Evolutionary conservation across 2,888 invertebrate species (phyloP), one percentile per base, ranked within the genome.

Genomic region (Conus canariensis): DNA sequence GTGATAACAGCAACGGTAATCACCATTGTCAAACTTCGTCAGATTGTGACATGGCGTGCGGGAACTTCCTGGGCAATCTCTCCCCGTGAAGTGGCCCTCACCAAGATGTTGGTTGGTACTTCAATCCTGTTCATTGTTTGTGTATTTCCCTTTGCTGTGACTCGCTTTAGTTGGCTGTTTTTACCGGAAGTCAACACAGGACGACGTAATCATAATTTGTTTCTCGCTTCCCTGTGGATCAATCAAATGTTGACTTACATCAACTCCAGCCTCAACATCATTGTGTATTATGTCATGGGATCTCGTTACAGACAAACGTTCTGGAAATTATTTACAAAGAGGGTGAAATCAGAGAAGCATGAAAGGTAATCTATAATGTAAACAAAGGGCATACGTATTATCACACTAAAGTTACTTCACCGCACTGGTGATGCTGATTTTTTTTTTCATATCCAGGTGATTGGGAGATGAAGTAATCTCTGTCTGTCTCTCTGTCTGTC

Each of bases 241-340:
- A 7, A 64, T 19, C 25, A 86, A 64, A 45, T 12, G n/a, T 19
- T 45, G 19, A 45, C 45, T 12, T 64, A 5, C 30, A 64, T 86
- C 30, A 86, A 86, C n/a, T 86, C 64, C 45, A 58, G 64, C 16
- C 45, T 86, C 22, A 86, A 86, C 67, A 25, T 86, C 10, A 64
- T 60, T 14, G 64, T 86, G 9, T 86, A 86, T 25, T 86, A 67
- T 30, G 19, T 22, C 25, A 86, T 67, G 64, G 86, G 86, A 3
- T 67, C 86, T 45, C 60, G 67, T 16, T 86, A 64, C 64, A 86
- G 86, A 25, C 9, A 86, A 30, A 86, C 86, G 8, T 64, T 86
- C 30, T 58, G 83, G 58, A 1, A 4, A 22, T 6, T 83, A 58
- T 45, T 45, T 4, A 3, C 45, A 45, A 45, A 45, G 45, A 45